Conservation (phyloP, 2,797 vertebrate species). For the Gobionotothen gibberifrons region DNA sequence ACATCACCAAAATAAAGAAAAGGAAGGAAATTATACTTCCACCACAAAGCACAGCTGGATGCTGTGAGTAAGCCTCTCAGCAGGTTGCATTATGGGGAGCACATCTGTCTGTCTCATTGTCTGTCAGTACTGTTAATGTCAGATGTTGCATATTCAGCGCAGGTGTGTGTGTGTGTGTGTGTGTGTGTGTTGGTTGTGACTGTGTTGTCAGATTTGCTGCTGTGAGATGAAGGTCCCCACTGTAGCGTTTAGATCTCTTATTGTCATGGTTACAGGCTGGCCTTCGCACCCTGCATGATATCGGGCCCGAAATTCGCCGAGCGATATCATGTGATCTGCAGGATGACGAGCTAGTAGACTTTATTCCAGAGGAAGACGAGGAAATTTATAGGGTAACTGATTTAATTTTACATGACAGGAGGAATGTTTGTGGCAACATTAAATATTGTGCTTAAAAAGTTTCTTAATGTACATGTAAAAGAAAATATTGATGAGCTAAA, state of each 20-base stretch:
- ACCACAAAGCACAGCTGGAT: conserved; percentile 46
- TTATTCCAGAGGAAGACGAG: conserved; percentile 96
- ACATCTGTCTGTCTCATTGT: conserved; percentile 79
- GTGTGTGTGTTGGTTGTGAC: conserved; percentile 62
- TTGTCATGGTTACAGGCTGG: conserved; percentile 96
- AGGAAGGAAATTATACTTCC: conserved; percentile 21
- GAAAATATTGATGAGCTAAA: conserved; percentile 31
- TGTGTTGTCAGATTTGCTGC: conserved; percentile 57
- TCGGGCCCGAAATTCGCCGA: conserved; percentile 99
- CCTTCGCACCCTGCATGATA: conserved; percentile 99
- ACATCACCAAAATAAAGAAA: conserved; percentile 22
- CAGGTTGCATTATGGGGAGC: conserved; percentile 64
- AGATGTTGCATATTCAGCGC: conserved; percentile 61
- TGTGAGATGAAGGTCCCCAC: conserved; percentile 67
- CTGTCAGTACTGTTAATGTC: conserved; percentile 74
- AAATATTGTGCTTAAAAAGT: conserved; percentile 41
- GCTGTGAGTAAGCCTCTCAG: conserved; percentile 20
- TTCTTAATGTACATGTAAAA: conserved; percentile 13
- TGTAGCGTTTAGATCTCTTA: conserved; percentile 73
- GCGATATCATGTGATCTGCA: conserved; percentile 99
- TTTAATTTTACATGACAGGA: conserved; percentile 72
- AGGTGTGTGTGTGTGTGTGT: conserved; percentile 62
- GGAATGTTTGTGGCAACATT: conserved; percentile 49
- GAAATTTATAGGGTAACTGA: conserved; percentile 98
- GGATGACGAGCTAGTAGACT: conserved; percentile 98